Evolutionary conservation across 2,888 invertebrate species (phyloP), one percentile per base, ranked within the genome.

Genomic region (Stegana nigrithorax): DNA sequence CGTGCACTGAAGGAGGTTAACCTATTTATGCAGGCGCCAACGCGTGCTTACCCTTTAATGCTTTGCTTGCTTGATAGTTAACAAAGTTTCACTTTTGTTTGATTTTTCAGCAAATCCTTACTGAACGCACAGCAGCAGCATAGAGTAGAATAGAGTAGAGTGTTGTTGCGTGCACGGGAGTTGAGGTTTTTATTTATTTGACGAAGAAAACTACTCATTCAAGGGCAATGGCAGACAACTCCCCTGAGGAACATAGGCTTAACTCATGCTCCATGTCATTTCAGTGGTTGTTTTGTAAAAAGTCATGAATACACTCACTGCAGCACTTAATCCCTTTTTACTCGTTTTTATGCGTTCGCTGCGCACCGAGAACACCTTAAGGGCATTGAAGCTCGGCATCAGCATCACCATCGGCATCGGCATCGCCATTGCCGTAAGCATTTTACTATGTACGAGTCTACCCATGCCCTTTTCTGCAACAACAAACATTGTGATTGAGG

Each of bases 351-450:
- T 53, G 32, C 23, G 32, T 4, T 3, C 21, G n/a, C 45, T 56
- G 63, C 66, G 60, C 23, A 66, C 65, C 45, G 17, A 61, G 56
- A 58, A 66, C 70, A 70, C 74, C 76, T 75, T 72, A 65, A 68
- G 72, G 72, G 71, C 67, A 62, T 63, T 64, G n/a, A n/a, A n/a
- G n/a, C n/a, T n/a, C n/a, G n/a, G n/a, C n/a, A n/a, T n/a, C n/a
- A n/a, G n/a, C n/a, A n/a, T n/a, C n/a, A n/a, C n/a, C n/a, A n/a
- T n/a, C n/a, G n/a, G n/a, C n/a, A n/a, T n/a, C n/a, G n/a, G n/a
- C n/a, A n/a, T 62, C 39, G 39, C 44, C 71, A 69, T 67, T 66
- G 73, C 66, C 78, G 78, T 73, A 78, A 75, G 76, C 75, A 75
- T 78, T 78, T 73, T 75, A 73, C 78, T 75, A 73, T 73, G 73